Evolutionary conservation across 2,888 invertebrate genomes (phyloP).

Genomic region (Ephialtes manifestator): DNA sequence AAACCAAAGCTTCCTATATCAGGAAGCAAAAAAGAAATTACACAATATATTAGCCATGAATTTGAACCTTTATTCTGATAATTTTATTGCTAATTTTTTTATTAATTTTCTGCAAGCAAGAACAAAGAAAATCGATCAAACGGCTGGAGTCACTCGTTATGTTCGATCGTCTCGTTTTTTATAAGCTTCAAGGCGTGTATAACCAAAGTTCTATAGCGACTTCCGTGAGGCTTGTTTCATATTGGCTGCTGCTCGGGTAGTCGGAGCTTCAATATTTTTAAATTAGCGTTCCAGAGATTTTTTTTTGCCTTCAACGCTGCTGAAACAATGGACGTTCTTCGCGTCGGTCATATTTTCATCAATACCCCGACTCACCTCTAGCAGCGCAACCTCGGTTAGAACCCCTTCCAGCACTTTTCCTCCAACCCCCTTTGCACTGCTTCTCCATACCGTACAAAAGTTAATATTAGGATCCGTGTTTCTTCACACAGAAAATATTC

Average conservation of each 20-base stretch:
- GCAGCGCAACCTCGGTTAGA: conserved; percentile 52
- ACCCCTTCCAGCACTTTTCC: conserved; percentile 68
- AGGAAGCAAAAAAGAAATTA: too few relatives aligned
- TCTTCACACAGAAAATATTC: conserved; percentile 84
- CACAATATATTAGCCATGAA: too few relatives aligned
- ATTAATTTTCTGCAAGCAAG: background rate
- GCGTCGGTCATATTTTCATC: conserved; percentile 84
- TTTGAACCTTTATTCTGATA: background rate
- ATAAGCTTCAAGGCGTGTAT: conserved; percentile 43
- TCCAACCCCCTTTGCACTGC: conserved; percentile 72
- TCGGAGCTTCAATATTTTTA: conserved; percentile 82
- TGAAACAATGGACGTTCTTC: conserved; percentile 83
- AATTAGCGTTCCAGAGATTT: conserved; percentile 84
- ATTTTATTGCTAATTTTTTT: background rate
- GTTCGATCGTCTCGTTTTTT: conserved; percentile 12
- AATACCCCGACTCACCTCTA: conserved; percentile 76
- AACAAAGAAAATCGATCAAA: conserved; percentile 37
- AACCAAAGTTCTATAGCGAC: conserved; percentile 24
- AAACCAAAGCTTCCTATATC: too few relatives aligned
- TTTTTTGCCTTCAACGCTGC: conserved; percentile 57
- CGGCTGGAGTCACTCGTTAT: background rate
- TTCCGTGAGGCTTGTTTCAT: conserved; percentile 59
- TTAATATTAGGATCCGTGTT: conserved; percentile 84
- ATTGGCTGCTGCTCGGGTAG: conserved; percentile 47
- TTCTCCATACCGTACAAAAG: conserved; percentile 82